These are phyloP conservation scores for Ochropleura plecta DNA, from an alignment of 2,888 invertebrate species.

Conservation along the genomic window DNA sequence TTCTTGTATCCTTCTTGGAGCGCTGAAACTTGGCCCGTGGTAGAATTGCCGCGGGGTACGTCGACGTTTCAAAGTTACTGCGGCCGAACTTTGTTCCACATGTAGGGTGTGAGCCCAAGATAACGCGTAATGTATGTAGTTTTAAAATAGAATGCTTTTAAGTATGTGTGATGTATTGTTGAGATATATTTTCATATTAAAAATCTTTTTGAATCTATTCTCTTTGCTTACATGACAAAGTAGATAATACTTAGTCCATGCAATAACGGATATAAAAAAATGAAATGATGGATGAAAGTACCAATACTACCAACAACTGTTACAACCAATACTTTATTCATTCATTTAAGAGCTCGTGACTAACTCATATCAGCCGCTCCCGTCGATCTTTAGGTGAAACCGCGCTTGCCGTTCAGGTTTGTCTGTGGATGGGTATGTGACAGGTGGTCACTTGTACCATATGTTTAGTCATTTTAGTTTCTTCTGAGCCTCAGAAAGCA, in stretches of 20 bases:
- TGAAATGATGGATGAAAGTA: too few relatives aligned
- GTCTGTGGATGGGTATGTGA: neutral
- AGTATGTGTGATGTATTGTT: slow-evolving; percentile 23
- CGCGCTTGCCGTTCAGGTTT: neutral
- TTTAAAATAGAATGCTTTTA: slow-evolving; percentile 68
- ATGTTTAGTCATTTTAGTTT: too few relatives aligned
- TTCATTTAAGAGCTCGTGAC: too few relatives aligned
- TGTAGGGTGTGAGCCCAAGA: slow-evolving; percentile 62
- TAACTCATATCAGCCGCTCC: neutral
- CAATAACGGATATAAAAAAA: too few relatives aligned
- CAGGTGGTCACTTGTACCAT: too few relatives aligned
- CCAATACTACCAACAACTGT: too few relatives aligned
- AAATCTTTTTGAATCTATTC: neutral
- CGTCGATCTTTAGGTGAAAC: neutral
- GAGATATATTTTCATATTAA: slow-evolving; percentile 7
- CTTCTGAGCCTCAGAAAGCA: too few relatives aligned
- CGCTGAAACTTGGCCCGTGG: slow-evolving; percentile 66
- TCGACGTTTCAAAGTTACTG: slow-evolving; percentile 67
- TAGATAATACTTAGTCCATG: too few relatives aligned
- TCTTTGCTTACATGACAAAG: neutral
- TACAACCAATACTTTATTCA: too few relatives aligned
- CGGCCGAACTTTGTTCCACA: slow-evolving; percentile 65
- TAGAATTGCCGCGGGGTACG: slow-evolving; percentile 65
- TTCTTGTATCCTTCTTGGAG: slow-evolving; percentile 65
- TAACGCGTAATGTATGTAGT: slow-evolving; percentile 68